Conservation (phyloP, 2,797 vertebrate genomes). For the Sarcoramphus papa region DNA sequence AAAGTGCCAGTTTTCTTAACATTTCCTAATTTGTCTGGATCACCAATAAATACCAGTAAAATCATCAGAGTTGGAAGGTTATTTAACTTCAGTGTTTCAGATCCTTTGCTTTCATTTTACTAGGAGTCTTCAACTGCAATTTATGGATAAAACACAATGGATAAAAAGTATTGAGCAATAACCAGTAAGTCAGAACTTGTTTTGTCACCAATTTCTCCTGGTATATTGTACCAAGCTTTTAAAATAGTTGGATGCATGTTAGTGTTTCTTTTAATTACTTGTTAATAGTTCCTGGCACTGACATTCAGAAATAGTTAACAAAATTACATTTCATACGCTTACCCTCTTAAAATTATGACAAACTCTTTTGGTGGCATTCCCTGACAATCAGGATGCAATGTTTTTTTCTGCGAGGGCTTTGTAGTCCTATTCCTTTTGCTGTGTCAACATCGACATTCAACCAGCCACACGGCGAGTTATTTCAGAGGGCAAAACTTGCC, state of each 20-base stretch:
- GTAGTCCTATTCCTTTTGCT: background rate
- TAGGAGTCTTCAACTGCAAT: background rate
- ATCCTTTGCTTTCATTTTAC: background rate
- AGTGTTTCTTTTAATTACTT: background rate
- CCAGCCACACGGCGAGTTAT: background rate
- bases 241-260: background rate
- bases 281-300: background rate
- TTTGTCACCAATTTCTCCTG: background rate
- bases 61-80: background rate
- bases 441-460: background rate
- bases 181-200: background rate
- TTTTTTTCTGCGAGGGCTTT: background rate
- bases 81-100: background rate
- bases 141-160: background rate
- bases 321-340: background rate
- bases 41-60: background rate
- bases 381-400: background rate
- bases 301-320: background rate
- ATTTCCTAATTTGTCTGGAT: background rate
- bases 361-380: background rate
- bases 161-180: background rate
- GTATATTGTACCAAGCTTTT: background rate
- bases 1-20: background rate
- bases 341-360: background rate
- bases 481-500: background rate